A percentile compares a stretch with the other conserved stretches of the same genome.
These are phyloP conservation scores for Grammomys dolichurus DNA, from an alignment of 2,113 vertebrate species.

Conservation along the genomic window DNA sequence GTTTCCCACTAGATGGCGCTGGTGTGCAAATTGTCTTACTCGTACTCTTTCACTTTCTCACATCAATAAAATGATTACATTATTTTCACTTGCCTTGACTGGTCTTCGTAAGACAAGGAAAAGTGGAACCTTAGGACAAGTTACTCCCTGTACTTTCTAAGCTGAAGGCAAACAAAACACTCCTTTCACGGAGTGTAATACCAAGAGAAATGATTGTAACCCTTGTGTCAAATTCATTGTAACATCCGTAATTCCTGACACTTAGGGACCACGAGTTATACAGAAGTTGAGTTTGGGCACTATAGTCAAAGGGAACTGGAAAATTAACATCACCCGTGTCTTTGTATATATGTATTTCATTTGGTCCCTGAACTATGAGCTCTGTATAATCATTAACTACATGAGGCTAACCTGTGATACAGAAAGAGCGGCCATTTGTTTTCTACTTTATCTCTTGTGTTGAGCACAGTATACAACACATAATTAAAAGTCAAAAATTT, in stretches of 20 bases:
- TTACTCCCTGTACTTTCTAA: slow-evolving; percentile 32
- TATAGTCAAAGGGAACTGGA: background rate
- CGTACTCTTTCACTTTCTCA: background rate
- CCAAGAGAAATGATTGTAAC: slow-evolving; percentile 5
- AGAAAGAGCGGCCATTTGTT: background rate
- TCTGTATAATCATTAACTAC: background rate
- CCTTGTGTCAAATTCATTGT: background rate
- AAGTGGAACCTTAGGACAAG: slow-evolving; percentile 27
- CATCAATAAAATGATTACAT: background rate
- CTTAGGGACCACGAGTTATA: slow-evolving; percentile 1
- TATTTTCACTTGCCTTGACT: slow-evolving; percentile 53
- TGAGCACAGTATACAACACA: background rate
- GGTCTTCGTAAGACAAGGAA: background rate
- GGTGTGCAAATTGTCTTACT: slow-evolving; percentile 48
- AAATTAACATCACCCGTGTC: background rate
- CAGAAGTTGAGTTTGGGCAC: background rate
- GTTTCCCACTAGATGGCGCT: slow-evolving; percentile 78
- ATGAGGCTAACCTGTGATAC: background rate
- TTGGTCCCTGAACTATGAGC: slow-evolving; percentile 13
- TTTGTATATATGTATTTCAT: slow-evolving; percentile 5
- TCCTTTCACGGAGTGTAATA: slow-evolving; percentile 13
- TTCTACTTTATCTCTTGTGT: background rate
- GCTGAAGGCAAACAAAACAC: background rate
- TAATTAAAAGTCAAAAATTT: background rate
- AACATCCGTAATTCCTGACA: background rate